These are phyloP conservation scores for Melieria omissa DNA, from an alignment of 2,888 invertebrate species.

Conservation along the genomic window DNA sequence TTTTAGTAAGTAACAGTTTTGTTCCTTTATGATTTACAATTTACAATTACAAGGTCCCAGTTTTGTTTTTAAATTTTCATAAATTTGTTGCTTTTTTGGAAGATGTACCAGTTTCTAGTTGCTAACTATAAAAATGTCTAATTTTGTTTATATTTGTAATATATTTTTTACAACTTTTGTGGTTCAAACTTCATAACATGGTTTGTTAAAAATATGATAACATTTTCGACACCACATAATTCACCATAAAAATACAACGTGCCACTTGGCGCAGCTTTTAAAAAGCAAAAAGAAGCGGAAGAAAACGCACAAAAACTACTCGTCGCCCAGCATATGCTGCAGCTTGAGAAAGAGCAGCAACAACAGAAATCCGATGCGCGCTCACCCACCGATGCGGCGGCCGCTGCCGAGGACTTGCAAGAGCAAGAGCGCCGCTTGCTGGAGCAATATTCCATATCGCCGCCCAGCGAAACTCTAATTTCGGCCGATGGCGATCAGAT, in stretches of 20 bases:
- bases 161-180: no score
- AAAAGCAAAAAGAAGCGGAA: slow-evolving; percentile 65
- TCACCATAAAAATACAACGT: not conserved
- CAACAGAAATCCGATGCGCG: slow-evolving; percentile 23
- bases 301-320: slow-evolving; percentile 63
- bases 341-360: slow-evolving; percentile 42
- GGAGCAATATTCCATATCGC: slow-evolving; percentile 59
- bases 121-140: no score
- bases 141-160: no score
- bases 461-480: slow-evolving; percentile 62
- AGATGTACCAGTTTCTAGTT: no score
- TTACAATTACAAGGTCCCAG: no score
- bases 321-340: slow-evolving; percentile 58
- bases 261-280: slow-evolving; percentile 53
- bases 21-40: no score
- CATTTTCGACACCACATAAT: no score
- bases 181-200: no score
- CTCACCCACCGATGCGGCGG: slow-evolving; percentile 20
- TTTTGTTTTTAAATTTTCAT: no score
- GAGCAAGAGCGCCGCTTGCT: slow-evolving; percentile 61
- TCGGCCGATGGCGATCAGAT: slow-evolving; percentile 65
- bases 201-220: no score
- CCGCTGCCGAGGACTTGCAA: slow-evolving; percentile 52
- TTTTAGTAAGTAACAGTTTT: no score
- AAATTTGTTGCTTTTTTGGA: no score